phyloP scores from a whole-genome alignment of 2,888 invertebrate genomes.

The Phengaris alcon region DNA sequence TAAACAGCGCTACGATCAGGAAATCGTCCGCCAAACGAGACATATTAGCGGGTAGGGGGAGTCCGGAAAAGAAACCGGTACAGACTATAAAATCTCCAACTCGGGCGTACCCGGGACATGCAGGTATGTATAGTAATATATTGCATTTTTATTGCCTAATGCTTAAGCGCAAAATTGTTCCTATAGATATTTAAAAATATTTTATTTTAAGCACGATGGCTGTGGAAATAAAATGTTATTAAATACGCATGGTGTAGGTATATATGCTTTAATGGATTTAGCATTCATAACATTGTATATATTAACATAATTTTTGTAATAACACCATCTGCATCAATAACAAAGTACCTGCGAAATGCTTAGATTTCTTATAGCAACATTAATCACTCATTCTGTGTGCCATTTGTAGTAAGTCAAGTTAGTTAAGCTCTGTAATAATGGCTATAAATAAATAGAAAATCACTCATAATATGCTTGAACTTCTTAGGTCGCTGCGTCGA shows the following conservation, averaged over 20 bases:
- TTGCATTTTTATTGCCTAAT: background rate
- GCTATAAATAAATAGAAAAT: too few species aligned
- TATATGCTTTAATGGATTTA: background rate
- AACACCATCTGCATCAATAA: background rate
- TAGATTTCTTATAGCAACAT: background rate
- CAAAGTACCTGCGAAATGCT: background rate
- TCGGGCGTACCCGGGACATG: conserved; percentile 46
- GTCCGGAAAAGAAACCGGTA: conserved; percentile 55
- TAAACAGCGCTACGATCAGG: conserved; percentile 63
- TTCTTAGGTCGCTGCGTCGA: too few species aligned
- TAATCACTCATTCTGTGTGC: too few species aligned
- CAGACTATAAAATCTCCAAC: conserved; percentile 44
- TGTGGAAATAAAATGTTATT: background rate
- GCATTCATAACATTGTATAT: background rate
- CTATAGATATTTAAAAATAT: background rate
- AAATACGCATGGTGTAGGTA: conserved; percentile 3
- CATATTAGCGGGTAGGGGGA: conserved; percentile 52
- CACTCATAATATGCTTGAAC: too few species aligned
- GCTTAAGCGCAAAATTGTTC: background rate
- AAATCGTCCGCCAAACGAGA: conserved; percentile 58
- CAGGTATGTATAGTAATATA: conserved; percentile 45
- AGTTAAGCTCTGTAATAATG: too few species aligned
- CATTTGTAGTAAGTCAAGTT: too few species aligned
- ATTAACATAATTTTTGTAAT: background rate
- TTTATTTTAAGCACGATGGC: too few species aligned